A percentile compares a stretch with the other conserved stretches of the same genome.
Conservation (phyloP, 2,113 vertebrate genomes). For the Genyomyrus donnyi region DNA sequence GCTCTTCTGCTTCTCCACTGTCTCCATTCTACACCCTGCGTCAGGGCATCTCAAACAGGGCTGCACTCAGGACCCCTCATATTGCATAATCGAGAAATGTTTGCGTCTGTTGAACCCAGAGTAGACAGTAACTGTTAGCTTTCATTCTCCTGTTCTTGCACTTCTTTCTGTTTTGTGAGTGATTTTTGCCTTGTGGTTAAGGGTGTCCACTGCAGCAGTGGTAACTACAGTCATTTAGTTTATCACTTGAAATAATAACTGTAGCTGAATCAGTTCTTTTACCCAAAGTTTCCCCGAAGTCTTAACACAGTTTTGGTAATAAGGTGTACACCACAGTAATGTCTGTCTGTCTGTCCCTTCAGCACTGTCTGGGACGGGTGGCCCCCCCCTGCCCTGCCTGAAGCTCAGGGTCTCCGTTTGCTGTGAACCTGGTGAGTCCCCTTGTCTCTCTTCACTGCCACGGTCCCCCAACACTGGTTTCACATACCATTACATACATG, state of each 20-base stretch:
- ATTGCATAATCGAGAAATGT: neutral
- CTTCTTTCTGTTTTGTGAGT: neutral
- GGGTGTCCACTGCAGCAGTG: neutral
- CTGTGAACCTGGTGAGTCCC: slow-evolving; percentile 59
- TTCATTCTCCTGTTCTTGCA: neutral
- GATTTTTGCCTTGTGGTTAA: neutral
- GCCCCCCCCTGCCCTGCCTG: slow-evolving; percentile 63
- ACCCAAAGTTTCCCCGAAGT: neutral
- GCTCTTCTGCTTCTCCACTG: neutral
- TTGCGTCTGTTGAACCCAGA: neutral
- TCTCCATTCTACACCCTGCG: neutral
- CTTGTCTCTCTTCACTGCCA: slow-evolving; percentile 27
- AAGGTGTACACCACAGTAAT: neutral
- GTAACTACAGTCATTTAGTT: neutral
- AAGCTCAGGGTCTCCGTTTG: slow-evolving; percentile 63
- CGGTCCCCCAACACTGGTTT: neutral
- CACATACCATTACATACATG: neutral
- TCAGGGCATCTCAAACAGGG: neutral
- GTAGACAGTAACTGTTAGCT: neutral
- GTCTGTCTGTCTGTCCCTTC: slow-evolving; percentile 12
- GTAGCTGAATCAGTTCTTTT: neutral
- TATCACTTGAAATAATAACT: neutral
- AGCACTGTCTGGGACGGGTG: slow-evolving; percentile 60
- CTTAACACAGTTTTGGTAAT: neutral
- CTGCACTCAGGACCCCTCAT: neutral